These are phyloP conservation scores for Drosophila insularis DNA, from an alignment of 1,140 invertebrate genomes.

Conservation along the genomic window DNA sequence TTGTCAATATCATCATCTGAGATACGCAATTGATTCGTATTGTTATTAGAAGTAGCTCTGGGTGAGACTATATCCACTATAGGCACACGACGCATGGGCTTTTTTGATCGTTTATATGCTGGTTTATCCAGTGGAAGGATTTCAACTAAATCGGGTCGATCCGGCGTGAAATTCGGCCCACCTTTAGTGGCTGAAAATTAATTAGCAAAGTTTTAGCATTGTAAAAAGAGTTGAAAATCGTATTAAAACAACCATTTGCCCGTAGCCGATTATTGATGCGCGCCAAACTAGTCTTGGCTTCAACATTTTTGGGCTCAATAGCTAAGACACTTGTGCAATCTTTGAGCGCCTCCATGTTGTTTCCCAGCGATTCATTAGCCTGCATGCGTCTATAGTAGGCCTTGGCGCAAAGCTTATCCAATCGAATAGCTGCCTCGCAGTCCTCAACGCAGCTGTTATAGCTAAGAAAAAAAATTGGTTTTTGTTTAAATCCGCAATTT, in stretches of 20 bases:
- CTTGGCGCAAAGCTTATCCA: slow-evolving; percentile 70
- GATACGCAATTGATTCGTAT: slow-evolving; percentile 60
- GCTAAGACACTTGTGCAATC: slow-evolving; percentile 74
- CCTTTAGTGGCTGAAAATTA: slow-evolving; percentile 52
- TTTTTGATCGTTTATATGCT: slow-evolving; percentile 86
- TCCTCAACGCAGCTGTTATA: slow-evolving; percentile 70
- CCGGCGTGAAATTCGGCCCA: slow-evolving; percentile 79
- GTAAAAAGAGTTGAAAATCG: neutral
- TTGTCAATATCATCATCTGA: slow-evolving; percentile 80
- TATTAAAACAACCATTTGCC: slow-evolving; percentile 47
- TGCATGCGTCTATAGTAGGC: slow-evolving; percentile 81
- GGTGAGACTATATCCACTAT: slow-evolving; percentile 84
- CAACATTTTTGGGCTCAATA: slow-evolving; percentile 74
- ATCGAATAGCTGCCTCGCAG: slow-evolving; percentile 65
- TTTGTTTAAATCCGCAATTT: neutral
- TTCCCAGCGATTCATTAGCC: slow-evolving; percentile 74
- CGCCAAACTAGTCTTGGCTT: slow-evolving; percentile 67
- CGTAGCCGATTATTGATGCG: slow-evolving; percentile 67
- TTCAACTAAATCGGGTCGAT: slow-evolving; percentile 83
- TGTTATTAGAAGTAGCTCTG: slow-evolving; percentile 43
- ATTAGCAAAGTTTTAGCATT: neutral
- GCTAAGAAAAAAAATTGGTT: slow-evolving; percentile 25
- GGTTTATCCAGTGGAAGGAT: slow-evolving; percentile 85
- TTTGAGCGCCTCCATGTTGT: slow-evolving; percentile 76
- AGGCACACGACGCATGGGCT: slow-evolving; percentile 83